A percentile compares a stretch with the other conserved stretches of the same genome.
Conservation (phyloP, 2,113 vertebrate genomes). For the Ahaetulla prasina region DNA sequence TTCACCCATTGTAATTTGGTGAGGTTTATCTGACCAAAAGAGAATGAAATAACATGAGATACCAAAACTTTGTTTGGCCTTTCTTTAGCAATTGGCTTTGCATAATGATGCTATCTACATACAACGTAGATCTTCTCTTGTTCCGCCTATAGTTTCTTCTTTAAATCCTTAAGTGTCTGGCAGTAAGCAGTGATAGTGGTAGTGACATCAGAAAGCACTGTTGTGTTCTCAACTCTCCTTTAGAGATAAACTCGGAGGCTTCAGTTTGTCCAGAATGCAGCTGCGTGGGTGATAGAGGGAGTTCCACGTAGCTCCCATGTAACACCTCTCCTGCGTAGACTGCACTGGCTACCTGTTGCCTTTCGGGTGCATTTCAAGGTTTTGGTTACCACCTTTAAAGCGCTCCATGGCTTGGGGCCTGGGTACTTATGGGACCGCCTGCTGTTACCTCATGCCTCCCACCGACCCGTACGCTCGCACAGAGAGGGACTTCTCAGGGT, state of each 20-base stretch:
- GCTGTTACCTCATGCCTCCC: too few relatives aligned
- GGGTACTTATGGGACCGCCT: too few relatives aligned
- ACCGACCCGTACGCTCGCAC: too few relatives aligned
- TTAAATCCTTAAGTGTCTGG: neutral
- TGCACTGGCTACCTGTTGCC: too few relatives aligned
- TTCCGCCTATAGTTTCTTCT: neutral
- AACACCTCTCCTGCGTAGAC: too few relatives aligned
- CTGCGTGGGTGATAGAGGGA: too few relatives aligned
- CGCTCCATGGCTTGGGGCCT: too few relatives aligned
- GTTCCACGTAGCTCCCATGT: too few relatives aligned
- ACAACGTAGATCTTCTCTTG: neutral
- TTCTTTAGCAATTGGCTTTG: neutral
- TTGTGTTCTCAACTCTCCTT: neutral
- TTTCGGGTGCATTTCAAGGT: too few relatives aligned
- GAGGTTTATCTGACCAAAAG: neutral
- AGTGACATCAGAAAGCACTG: neutral
- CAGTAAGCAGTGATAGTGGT: neutral
- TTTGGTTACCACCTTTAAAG: too few relatives aligned
- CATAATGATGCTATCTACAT: neutral
- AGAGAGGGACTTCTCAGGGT: too few relatives aligned
- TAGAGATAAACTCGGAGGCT: neutral
- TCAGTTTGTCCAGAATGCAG: too few relatives aligned
- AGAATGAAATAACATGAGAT: neutral
- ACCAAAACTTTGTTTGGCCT: neutral
- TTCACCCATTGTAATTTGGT: neutral